Evolutionary conservation across 2,797 vertebrate genomes (phyloP).

Genomic region (Pangasius larnaudii): DNA sequence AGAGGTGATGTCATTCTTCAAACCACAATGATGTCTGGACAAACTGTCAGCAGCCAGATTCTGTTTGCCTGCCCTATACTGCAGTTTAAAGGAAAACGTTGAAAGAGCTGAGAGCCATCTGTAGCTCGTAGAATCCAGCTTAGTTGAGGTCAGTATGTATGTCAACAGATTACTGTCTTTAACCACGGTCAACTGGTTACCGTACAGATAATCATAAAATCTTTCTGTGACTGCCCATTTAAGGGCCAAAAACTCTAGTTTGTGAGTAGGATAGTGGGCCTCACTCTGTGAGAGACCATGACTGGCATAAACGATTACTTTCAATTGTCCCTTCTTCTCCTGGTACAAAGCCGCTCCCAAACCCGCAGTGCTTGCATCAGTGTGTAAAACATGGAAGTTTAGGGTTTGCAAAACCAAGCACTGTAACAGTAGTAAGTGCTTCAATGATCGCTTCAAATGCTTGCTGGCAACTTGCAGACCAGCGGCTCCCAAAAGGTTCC

Average conservation of each 20-base stretch:
- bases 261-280: background rate
- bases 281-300: background rate
- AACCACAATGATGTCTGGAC: background rate
- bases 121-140: background rate
- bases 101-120: background rate
- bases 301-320: constrained; percentile 9
- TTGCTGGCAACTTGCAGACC: background rate
- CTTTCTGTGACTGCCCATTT: background rate
- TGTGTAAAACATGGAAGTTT: background rate
- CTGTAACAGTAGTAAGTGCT: no score
- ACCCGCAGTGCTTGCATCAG: background rate
- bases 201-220: background rate
- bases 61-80: background rate
- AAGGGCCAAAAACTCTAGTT: background rate
- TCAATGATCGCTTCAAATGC: no score
- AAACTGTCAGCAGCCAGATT: background rate
- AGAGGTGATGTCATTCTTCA: background rate
- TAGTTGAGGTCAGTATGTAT: background rate
- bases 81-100: constrained; percentile 1
- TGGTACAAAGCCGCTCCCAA: constrained; percentile 20
- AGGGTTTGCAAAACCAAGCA: no score
- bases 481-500: background rate
- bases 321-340: background rate
- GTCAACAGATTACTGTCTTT: background rate
- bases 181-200: background rate